Base-by-base conservation (phyloP, 2,113 vertebrate species). In the Channa maculata region DNA sequence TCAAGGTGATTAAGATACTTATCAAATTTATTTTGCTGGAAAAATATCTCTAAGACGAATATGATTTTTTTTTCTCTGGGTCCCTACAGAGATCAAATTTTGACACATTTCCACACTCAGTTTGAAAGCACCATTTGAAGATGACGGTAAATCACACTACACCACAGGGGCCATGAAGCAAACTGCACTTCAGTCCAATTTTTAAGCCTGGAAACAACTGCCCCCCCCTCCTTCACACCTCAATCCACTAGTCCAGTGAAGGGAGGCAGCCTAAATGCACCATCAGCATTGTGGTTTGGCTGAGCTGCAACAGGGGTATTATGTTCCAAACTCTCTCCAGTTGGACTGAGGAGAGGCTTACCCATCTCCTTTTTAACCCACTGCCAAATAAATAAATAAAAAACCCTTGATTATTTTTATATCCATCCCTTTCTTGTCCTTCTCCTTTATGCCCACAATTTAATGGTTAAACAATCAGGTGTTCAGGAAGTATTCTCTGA, bases 251-350 rank as follows among this genome's bases (percentile, higher is more conserved):
- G 77, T 68, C 71, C 77, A 73, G 75, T 87, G 73, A 70, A 82
- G 83, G 59, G 77, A 87, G 84, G 79, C 55, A 54, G 71, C 43
- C 79, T 82, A 82, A 91, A 84, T 87, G 85, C 87, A 88, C 86
- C 88, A 91, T 87, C 90, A 92, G 87, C 86, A 70, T 38, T 84
- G 86, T 81, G 86, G 84, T 91, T 89, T 89, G 91, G 81, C 80
- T 74, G 82, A 79, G 81, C 77, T 78, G 80, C 80, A 87, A 84
- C 81, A 82, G 59, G 72, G 65, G 85, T 91, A 91, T 94, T 91
- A 83, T 88, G 85, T 93, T 93, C 83, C 88, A 93, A 92, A 93
- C 91, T 89, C 86, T 86, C 81, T 91, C 83, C 91, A 93, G 90
- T 89, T 92, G 90, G 89, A 89, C 75, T 65, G 71, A 66, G 41